phyloP scores from a whole-genome alignment of 2,113 vertebrate genomes.

The Engystomops pustulosus region DNA sequence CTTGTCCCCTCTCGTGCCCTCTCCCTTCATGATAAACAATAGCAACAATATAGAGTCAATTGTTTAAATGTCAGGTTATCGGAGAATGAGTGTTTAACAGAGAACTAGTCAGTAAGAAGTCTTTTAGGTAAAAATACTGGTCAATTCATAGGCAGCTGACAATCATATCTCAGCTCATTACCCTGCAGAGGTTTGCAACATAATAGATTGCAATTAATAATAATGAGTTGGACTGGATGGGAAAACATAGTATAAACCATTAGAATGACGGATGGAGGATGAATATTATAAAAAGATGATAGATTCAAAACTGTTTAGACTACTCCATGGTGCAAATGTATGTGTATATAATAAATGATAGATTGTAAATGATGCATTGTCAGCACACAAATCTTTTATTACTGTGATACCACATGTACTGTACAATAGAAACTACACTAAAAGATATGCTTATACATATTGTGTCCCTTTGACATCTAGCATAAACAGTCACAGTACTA shows the following conservation, averaged over 20 bases:
- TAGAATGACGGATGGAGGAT: not conserved
- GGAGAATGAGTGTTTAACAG: no score
- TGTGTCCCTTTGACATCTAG: constrained; percentile 10
- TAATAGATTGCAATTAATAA: not conserved
- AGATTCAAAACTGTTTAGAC: not conserved
- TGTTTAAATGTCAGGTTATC: no score
- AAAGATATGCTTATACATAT: not conserved
- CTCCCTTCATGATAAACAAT: no score
- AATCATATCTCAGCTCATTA: no score
- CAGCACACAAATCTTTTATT: not conserved
- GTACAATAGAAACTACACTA: not conserved
- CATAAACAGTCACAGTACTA: constrained; percentile 13
- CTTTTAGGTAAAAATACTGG: no score
- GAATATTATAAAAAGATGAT: not conserved
- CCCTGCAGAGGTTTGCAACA: no score
- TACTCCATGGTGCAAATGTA: no score
- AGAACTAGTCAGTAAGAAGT: no score
- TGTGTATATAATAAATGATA: constrained; percentile 27
- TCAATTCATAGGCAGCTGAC: no score
- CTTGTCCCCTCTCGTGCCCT: no score
- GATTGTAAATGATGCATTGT: constrained; percentile 7
- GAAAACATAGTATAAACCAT: not conserved
- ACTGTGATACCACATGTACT: constrained; percentile 11
- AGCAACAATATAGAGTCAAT: no score
- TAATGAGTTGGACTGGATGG: not conserved